A percentile compares a stretch with the other conserved stretches of the same genome.
Conservation (phyloP, 2,888 invertebrate genomes). For the Sphaerolaimus hirsutus region DNA sequence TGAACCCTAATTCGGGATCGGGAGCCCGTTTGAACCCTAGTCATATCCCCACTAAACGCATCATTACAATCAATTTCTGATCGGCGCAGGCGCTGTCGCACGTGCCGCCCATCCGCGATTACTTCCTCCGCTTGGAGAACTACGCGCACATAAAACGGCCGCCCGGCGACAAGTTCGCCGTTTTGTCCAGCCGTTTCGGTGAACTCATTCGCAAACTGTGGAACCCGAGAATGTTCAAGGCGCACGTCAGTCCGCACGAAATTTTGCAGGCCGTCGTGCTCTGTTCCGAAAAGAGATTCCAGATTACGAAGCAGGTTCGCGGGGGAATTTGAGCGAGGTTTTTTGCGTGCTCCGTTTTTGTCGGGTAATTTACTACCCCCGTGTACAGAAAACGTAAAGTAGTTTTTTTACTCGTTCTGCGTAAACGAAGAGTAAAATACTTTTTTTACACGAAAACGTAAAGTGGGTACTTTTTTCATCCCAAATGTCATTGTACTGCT, state of each 20-base stretch:
- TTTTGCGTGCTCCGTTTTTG: too few species aligned
- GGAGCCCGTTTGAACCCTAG: too few species aligned
- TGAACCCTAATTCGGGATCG: too few species aligned
- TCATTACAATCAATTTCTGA: too few species aligned
- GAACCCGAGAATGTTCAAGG: constrained; percentile 96
- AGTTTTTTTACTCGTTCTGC: too few species aligned
- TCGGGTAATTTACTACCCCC: too few species aligned
- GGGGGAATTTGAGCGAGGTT: too few species aligned
- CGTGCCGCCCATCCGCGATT: constrained; percentile 74
- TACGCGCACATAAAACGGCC: constrained; percentile 59
- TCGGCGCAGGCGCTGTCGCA: constrained; percentile 76
- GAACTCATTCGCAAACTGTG: constrained; percentile 53
- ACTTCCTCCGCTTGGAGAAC: constrained; percentile 74
- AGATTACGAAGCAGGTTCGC: constrained; percentile 82
- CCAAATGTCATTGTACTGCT: too few species aligned
- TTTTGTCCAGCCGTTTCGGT: constrained; percentile 46
- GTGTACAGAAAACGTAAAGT: too few species aligned
- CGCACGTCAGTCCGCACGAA: constrained; percentile 97
- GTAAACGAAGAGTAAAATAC: too few species aligned
- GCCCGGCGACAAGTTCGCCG: constrained; percentile 74
- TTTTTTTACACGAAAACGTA: neutral
- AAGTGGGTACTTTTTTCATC: too few species aligned
- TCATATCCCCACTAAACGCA: too few species aligned
- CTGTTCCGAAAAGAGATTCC: constrained; percentile 91
- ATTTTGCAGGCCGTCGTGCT: constrained; percentile 68